Percentiles rank a stretch among this genome's conserved stretches.
These are phyloP conservation scores for Mamestra brassicae DNA, from an alignment of 2,888 invertebrate species.

Conservation along the genomic window DNA sequence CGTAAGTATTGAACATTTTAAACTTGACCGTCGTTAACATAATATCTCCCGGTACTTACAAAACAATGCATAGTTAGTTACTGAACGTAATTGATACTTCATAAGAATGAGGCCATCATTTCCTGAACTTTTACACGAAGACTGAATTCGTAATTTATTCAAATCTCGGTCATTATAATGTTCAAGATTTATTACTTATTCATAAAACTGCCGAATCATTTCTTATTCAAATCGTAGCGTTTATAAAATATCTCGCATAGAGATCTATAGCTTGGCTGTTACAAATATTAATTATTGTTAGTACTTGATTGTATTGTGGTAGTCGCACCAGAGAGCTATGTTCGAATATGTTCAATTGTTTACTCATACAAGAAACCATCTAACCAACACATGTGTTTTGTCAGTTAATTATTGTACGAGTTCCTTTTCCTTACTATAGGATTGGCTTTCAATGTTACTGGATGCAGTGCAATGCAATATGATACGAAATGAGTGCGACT, in stretches of 20 bases:
- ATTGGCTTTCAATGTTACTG: too few species aligned
- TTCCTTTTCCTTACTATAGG: too few species aligned
- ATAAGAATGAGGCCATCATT: constrained; percentile 6
- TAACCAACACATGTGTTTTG: too few species aligned
- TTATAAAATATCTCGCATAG: constrained; percentile 5
- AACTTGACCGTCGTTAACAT: too few species aligned
- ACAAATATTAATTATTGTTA: not conserved
- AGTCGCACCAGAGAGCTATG: not conserved
- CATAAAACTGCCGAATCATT: constrained; percentile 37
- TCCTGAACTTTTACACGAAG: not conserved
- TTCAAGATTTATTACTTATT: constrained; percentile 45
- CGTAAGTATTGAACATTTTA: too few species aligned
- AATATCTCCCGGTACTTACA: too few species aligned
- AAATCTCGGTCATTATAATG: constrained; percentile 50
- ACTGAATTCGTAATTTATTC: constrained; percentile 38
- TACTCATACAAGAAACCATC: not conserved
- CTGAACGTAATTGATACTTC: not conserved
- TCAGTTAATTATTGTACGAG: too few species aligned
- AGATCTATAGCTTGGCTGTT: constrained; percentile 2
- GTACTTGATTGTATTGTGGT: not conserved
- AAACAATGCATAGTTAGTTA: too few species aligned
- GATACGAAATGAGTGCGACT: not conserved
- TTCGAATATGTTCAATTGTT: not conserved
- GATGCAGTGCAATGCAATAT: not conserved
- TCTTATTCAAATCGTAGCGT: constrained; percentile 33